Base-by-base conservation (phyloP, 2,797 vertebrate genomes). In the Onychomys torridus region DNA sequence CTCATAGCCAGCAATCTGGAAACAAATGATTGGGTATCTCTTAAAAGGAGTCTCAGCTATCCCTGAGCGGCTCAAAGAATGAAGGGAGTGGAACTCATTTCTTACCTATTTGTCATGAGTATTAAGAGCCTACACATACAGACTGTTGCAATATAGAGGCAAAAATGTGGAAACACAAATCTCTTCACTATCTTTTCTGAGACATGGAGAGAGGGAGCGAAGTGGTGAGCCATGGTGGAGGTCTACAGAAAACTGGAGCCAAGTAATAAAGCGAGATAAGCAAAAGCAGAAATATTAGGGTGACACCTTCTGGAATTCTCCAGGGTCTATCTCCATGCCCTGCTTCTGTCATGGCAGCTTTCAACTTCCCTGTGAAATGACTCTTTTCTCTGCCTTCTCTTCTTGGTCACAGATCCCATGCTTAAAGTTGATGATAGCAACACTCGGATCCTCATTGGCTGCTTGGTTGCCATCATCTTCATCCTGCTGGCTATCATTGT, bases 351-450 rank as follows among this genome's bases (percentile, higher is more conserved):
- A 17, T 3, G 43, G 5, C 61, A 46, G 52, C 37, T 77, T 43
- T 43, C 46, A 7, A 46, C 29, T 52, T 73, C 2, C 34, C n/a
- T 3, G 0, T 0, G 11, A 65, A 14, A 32, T 88, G 61, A 75
- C 43, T 29, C 19, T 43, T 16, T n/a, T 27, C 46, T 89, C 59
- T 6, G 37, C 16, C 23, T 65, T 91, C 32, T 97, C 79, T 91
- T 95, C 49, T 0, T 73, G 88, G 27, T 37, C 55, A 57, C 92
- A 99, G 99, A 99, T 97, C 99, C 99, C 76, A 99, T 99, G 0
- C 99, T 99, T 97, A 99, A 99, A 98, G 98, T 99, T 5, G 99
- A 99, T 0, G 99, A 99, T 98, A 99, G 99, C 98, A 99, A 99
- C 98, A 99, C 99, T 0, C 99, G 99, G 29, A 99, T 99, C 97